phyloP scores from a whole-genome alignment of 2,113 vertebrate genomes.

The Conger conger region DNA sequence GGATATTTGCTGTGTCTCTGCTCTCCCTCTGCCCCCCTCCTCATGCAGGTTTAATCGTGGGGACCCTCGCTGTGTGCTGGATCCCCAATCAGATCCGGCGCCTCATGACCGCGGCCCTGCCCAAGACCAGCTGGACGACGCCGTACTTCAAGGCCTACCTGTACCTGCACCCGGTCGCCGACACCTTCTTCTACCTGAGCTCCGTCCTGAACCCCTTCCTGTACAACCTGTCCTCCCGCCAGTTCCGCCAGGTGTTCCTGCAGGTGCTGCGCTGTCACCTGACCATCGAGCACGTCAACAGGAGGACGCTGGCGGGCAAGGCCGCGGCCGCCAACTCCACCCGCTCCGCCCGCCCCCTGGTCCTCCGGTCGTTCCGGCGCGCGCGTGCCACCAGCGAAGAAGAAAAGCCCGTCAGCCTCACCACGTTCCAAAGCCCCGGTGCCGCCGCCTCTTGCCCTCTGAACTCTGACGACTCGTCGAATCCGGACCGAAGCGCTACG shows the following conservation, averaged over 20 bases:
- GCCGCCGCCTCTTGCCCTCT: neutral
- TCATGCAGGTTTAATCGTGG: conserved; percentile 81
- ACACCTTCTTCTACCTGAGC: conserved; percentile 95
- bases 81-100: conserved; percentile 88
- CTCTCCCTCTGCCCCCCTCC: neutral
- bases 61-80: conserved; percentile 83
- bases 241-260: conserved; percentile 84
- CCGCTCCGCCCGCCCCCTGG: conserved; percentile 53
- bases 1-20: too few relatives aligned
- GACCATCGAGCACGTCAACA: conserved; percentile 78
- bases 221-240: conserved; percentile 88
- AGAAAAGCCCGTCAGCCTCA: conserved; percentile 44
- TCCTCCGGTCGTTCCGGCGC: conserved; percentile 52
- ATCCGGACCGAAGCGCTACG: neutral
- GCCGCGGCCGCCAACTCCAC: conserved; percentile 34
- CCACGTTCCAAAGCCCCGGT: conserved; percentile 55
- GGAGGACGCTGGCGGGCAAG: conserved; percentile 48
- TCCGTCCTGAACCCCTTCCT: conserved; percentile 91
- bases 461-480: neutral
- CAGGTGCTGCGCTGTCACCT: conserved; percentile 83
- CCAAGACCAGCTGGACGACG: conserved; percentile 78
- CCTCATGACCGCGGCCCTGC: conserved; percentile 82
- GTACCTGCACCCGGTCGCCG: conserved; percentile 76
- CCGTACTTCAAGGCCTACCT: conserved; percentile 77
- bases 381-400: conserved; percentile 25